phyloP scores from a whole-genome alignment of 64 coral and sea anemone genomes.

The Hydrozoanthus tunicans region DNA sequence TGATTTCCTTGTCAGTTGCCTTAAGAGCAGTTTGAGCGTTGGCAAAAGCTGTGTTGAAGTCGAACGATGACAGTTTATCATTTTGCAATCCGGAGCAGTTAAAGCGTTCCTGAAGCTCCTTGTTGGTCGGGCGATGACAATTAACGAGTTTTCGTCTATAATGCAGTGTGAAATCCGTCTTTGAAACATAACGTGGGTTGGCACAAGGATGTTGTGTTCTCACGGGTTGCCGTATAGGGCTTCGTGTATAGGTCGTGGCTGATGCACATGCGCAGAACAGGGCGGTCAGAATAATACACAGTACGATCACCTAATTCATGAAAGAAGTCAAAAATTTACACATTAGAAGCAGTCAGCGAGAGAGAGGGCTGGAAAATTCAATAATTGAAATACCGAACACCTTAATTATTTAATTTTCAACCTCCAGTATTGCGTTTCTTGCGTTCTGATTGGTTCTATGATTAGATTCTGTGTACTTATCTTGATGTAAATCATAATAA shows the following conservation, averaged over 20 bases:
- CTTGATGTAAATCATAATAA: too few species aligned
- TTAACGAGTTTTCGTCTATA: background rate
- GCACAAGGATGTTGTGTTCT: too few species aligned
- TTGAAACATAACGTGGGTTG: background rate
- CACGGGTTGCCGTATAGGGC: background rate
- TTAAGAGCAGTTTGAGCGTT: background rate
- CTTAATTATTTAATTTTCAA: too few species aligned
- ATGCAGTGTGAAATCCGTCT: background rate
- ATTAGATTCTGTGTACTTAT: too few species aligned
- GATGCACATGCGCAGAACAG: background rate
- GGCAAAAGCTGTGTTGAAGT: background rate
- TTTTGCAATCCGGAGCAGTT: constrained; percentile 33
- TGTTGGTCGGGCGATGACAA: constrained; percentile 2
- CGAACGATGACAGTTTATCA: background rate
- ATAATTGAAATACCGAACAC: background rate
- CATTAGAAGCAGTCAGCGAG: too few species aligned
- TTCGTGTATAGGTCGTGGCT: background rate
- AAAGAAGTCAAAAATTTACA: background rate
- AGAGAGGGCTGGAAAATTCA: too few species aligned
- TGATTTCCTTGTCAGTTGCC: background rate
- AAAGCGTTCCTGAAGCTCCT: background rate
- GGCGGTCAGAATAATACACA: background rate
- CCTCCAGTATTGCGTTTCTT: too few species aligned
- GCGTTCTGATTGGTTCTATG: too few species aligned
- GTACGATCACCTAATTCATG: background rate